Base-by-base conservation (phyloP, 2,888 invertebrate species). In the Meteorus cinctellus region DNA sequence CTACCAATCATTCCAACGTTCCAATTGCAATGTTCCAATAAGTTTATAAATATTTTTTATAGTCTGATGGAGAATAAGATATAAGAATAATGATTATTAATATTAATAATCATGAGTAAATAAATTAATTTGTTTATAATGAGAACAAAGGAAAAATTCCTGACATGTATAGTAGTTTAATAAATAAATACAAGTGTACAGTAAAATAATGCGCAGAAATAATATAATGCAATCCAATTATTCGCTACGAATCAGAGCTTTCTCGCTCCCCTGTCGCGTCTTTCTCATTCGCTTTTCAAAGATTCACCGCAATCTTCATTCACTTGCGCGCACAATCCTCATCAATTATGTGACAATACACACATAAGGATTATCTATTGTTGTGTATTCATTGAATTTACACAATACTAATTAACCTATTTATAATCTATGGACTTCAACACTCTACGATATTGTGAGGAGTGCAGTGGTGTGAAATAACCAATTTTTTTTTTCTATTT, bases 281-380 rank as follows among this genome's bases (percentile, higher is more conserved):
- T 19, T 55, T 55, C 8, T 24, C 55, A 8, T 55, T 19, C 19
- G 55, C 55, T 19, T 24, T 10, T 19, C 55, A 24, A 19, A 55
- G 19, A 55, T 55, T 55, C 55, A 55, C 55, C 27, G 51, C 16
- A 68, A 68, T 68, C 16, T 68, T 68, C 36, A 45, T 68, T 68
- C 51, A 68, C 29, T 68, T 27, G 29, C 48, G 16, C 27, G 51
- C 29, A 55, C 55, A 55, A 24, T 55, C 8, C 19, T 55, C 16
- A 68, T 68, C 16, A 68, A 68, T 68, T 68, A 48, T 29, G 48
- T 29, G 48, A 68, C 48, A n/a, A 68, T 55, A 55, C 51, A 51
- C n/a, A 67, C 67, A 48, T 68, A 51, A 27, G 51, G n/a, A 29
- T 8, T 45, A 67, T 67, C 48, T 29, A 48, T 45, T 68, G 68